Conservation (phyloP, 2,888 invertebrate genomes). For the Vannuccia rotundouncinata region DNA sequence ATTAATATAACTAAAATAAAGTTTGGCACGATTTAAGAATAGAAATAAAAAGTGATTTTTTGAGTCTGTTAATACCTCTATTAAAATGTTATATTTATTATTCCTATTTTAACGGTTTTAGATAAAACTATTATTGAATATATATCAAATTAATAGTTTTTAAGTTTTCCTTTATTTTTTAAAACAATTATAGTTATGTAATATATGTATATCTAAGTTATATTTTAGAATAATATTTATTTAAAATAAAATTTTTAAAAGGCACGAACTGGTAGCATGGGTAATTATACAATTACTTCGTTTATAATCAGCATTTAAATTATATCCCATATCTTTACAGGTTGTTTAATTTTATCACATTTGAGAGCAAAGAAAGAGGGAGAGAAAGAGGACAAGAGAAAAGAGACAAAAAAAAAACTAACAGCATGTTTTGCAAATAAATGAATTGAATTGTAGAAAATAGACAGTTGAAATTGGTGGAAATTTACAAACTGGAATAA, state of each 20-base stretch:
- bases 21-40: no score
- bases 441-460: no score
- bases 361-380: neutral
- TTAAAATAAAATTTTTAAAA: neutral
- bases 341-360: no score
- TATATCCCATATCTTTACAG: no score
- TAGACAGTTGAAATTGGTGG: no score
- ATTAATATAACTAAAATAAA: neutral
- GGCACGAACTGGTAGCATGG: slow-evolving; percentile 2
- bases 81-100: neutral
- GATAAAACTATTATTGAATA: neutral
- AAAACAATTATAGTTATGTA: neutral
- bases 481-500: no score
- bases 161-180: neutral
- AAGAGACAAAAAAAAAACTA: neutral
- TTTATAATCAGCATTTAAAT: neutral
- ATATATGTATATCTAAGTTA: neutral
- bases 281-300: neutral
- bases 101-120: no score
- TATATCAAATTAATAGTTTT: neutral
- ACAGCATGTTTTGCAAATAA: no score
- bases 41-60: no score
- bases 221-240: neutral
- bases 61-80: no score
- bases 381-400: neutral